These are phyloP conservation scores for Synanthedon vespiformis DNA, from an alignment of 2,888 invertebrate species.

Conservation along the genomic window DNA sequence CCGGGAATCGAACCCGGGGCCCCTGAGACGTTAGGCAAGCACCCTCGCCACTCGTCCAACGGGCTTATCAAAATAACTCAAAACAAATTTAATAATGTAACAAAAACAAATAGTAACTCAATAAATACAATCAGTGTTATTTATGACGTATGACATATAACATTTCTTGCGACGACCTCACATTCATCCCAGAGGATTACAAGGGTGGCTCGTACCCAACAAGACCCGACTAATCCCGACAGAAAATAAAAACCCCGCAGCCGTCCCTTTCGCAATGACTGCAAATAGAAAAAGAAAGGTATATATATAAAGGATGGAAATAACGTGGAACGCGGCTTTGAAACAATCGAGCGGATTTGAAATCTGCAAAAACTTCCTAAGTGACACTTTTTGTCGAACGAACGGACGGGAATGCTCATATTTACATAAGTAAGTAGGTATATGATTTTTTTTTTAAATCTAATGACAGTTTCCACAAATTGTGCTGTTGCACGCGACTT, in stretches of 20 bases:
- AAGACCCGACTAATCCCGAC: conserved; percentile 19
- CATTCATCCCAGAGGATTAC: conserved; percentile 21
- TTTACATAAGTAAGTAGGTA: no score
- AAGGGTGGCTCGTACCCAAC: conserved; percentile 11
- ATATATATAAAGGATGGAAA: neutral
- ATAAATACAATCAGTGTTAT: no score
- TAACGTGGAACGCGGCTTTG: neutral
- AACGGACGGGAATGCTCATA: no score
- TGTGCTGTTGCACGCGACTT: no score
- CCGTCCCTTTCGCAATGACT: conserved; percentile 11
- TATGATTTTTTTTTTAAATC: no score
- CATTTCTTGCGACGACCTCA: conserved; percentile 8
- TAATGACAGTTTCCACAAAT: no score
- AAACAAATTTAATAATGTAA: no score
- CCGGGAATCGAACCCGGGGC: no score
- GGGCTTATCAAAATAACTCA: no score
- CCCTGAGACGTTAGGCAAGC: no score
- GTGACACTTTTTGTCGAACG: neutral
- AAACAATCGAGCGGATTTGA: neutral
- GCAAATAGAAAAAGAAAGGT: neutral
- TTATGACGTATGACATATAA: neutral
- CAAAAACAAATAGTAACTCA: no score
- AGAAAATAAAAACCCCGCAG: neutral
- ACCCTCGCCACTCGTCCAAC: no score
- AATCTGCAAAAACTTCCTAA: neutral